Conservation (phyloP, 2,888 invertebrate species). For the Pyrrhopygopsis socrates region DNA sequence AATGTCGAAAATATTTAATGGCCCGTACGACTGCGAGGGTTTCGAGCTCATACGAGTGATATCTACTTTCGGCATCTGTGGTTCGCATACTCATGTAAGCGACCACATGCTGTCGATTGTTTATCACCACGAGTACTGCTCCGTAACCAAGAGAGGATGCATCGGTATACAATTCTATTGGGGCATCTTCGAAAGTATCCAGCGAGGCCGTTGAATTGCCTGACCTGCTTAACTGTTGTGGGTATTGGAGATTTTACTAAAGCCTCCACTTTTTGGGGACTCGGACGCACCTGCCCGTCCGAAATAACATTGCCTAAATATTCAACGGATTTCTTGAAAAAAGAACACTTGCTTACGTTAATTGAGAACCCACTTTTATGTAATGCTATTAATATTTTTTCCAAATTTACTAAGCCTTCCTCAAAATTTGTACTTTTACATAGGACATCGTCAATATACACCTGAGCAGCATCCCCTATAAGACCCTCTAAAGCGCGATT, state of each 20-base stretch:
- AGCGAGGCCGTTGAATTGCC: background rate
- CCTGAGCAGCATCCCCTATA: background rate
- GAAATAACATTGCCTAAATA: background rate
- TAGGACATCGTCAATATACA: slow-evolving; percentile 28
- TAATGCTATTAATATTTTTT: slow-evolving; percentile 4
- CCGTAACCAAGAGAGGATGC: too few species aligned
- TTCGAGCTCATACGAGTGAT: too few species aligned
- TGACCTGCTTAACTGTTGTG: slow-evolving; percentile 73
- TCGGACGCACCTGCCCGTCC: slow-evolving; percentile 79
- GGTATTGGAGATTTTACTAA: slow-evolving; percentile 79
- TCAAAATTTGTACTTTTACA: slow-evolving; percentile 1
- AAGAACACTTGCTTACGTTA: background rate
- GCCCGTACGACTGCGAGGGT: too few species aligned
- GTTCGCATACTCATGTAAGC: too few species aligned
- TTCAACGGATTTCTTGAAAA: slow-evolving; percentile 6
- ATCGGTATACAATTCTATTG: too few species aligned
- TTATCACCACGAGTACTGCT: too few species aligned
- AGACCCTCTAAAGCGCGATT: slow-evolving; percentile 8
- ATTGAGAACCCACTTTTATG: slow-evolving; percentile 13
- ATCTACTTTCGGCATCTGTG: too few species aligned
- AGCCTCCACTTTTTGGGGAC: slow-evolving; percentile 80
- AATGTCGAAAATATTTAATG: too few species aligned
- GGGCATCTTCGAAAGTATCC: slow-evolving; percentile 32
- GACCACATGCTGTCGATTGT: too few species aligned
- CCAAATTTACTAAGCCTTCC: slow-evolving; percentile 2